Base-by-base conservation (phyloP, 2,113 vertebrate species). In the Cryptomyrus ogoouensis region DNA sequence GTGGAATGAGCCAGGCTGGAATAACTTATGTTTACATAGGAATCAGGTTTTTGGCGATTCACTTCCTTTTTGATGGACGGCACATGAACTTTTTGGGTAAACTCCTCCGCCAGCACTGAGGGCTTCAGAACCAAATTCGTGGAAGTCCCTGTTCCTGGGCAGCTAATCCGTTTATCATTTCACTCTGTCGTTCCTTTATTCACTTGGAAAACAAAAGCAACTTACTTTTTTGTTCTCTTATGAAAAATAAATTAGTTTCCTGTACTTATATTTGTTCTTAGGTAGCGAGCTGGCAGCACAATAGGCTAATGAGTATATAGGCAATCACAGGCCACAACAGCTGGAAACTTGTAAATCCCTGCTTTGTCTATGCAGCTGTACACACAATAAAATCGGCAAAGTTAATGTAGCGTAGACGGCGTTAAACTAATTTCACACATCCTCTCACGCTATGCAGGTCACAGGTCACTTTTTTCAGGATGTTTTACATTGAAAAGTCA, bases 1-100 rank as follows among this genome's bases (percentile, higher is more conserved):
- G 49, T 70, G 56, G 62, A 90, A 88, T 84, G 89, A 89, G 83
- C 89, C 80, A 56, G 80, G 87, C 88, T 85, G 58, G 53, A 77
- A 74, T 27, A 89, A 74, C 47, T 88, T 86, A 85, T 58, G 89
- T 91, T 91, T 89, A 90, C 90, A 89, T 86, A 44, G 88, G 83
- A 91, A 89, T 91, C 90, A 70, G 88, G 90, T 86, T 87, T 47
- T 89, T 84, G 80, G 83, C 85, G 66, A 62, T 31, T 49, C 87
- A 46, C 70, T 42, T 89, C 84, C 47, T 88, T 88, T 70, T 83
- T 86, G 87, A 66, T 86, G 77, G 53, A 56, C 31, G 35, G 77
- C 31, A 52, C 9, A 58, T 62, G 50, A 58, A 44, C 74, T 44
- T 58, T 19, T 89, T 27, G 31, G 50, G 17, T 46, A 46, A 89